Base-by-base conservation (phyloP, 2,888 invertebrate genomes). In the Mesoligia furuncula region DNA sequence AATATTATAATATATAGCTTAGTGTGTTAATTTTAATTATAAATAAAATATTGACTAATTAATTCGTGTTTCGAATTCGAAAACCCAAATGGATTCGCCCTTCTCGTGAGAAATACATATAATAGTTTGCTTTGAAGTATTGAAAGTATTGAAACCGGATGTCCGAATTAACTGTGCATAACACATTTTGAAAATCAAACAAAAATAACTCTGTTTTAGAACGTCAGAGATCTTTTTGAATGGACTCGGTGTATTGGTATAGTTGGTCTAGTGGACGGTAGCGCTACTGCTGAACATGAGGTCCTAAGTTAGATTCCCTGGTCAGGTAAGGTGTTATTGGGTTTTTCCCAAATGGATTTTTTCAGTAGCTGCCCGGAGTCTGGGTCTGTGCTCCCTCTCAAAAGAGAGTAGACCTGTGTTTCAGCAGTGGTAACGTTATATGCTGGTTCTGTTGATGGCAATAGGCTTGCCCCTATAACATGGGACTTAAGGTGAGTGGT, bases 1-100 rank as follows among this genome's bases (percentile, higher is more conserved):
- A 54, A 54, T 9, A 57, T 48, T 45, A 62, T 42, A 54, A 71
- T 69, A 67, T 61, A 66, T n/a, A 68, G 67, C 79, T 79, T 80
- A 83, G 79, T 80, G 68, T 86, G 77, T 72, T 76, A 85, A 85
- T 87, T 77, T 67, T 24, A 66, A 79, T 36, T 73, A 64, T 57
- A 64, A 39, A 67, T 68, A 72, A 54, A 68, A 75, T 79, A 73
- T 15, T 24, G 27, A 48, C 31, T 48, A 17, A 59, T 64, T 45
- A 27, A n/a, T 66, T 62, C 20, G 9, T 13, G n/a, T 39, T 59
- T n/a, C 15, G 11, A 42, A 65, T 51, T 59, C 3, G 15, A 65
- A 57, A 73, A 73, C 6, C 9, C 0, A 3, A 61, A 61, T 48
- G 7, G 4, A 39, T 48, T 73, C 27, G 57, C 1, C 39, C 24